Evolutionary conservation across 2,797 vertebrate species (phyloP).

Genomic region (Hypotaenidia okinawae): DNA sequence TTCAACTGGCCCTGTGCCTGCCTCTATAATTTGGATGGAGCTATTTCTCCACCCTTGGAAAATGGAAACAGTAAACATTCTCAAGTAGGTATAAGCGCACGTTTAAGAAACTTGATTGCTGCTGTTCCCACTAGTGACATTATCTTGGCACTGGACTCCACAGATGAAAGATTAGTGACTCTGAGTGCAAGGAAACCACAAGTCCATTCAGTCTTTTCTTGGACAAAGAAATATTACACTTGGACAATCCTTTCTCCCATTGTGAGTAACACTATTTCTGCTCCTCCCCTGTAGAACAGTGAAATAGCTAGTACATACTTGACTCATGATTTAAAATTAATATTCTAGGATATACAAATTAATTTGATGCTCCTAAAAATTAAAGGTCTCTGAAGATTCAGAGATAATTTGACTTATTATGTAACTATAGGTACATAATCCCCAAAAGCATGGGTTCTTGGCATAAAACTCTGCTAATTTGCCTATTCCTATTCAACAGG

Average conservation of each 20-base stretch:
- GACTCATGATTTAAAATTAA: not conserved
- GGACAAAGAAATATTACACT: not conserved
- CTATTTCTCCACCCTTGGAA: not conserved
- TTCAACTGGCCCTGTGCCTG: not conserved
- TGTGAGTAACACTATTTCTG: not conserved
- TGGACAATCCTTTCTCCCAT: not conserved
- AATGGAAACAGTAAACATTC: conserved; percentile 39
- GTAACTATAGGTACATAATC: not conserved
- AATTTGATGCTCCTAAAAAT: not conserved
- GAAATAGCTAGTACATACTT: not conserved
- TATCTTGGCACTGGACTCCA: conserved; percentile 29
- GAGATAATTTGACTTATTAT: not conserved
- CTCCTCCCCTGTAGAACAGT: not conserved
- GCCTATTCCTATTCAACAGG: not conserved
- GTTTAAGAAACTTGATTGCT: conserved; percentile 5
- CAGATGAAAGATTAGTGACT: not conserved
- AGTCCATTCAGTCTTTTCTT: not conserved
- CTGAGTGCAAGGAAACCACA: not conserved
- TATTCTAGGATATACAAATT: not conserved
- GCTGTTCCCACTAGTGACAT: conserved; percentile 31
- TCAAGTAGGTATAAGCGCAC: not conserved
- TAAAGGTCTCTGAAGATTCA: not conserved
- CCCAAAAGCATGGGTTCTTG: not conserved
- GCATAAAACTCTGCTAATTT: not conserved
- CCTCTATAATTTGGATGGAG: not conserved